Evolutionary conservation across 2,113 vertebrate genomes (phyloP).

Genomic region (Myotis brandtii): DNA sequence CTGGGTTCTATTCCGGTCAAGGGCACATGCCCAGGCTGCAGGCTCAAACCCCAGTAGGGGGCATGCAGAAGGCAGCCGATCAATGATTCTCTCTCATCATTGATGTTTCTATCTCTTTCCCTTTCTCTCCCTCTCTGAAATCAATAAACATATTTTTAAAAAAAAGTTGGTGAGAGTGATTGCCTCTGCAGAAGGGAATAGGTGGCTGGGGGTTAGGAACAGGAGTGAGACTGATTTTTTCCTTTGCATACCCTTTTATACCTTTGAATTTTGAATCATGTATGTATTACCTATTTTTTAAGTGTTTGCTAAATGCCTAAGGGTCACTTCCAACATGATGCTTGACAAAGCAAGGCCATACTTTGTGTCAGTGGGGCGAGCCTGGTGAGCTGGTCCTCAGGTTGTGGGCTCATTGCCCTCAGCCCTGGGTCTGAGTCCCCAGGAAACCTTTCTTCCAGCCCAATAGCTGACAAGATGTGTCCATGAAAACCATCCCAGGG

Average conservation of each 20-base stretch:
- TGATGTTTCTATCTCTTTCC: too few species aligned
- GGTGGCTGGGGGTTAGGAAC: not conserved
- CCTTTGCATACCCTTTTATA: not conserved
- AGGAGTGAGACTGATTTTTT: not conserved
- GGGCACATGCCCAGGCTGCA: too few species aligned
- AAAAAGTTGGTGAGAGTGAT: not conserved
- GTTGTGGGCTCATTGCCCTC: not conserved
- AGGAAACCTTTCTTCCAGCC: not conserved
- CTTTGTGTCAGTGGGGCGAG: not conserved
- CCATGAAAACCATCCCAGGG: not conserved
- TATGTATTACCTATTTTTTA: not conserved
- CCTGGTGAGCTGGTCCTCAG: not conserved
- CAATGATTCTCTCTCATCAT: too few species aligned
- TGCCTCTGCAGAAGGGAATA: not conserved
- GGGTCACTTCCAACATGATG: not conserved
- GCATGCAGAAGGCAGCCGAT: too few species aligned
- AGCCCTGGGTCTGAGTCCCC: not conserved
- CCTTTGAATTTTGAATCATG: slow-evolving; percentile 34
- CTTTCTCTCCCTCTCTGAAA: too few species aligned
- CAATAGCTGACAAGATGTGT: not conserved
- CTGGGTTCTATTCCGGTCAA: too few species aligned
- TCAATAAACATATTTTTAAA: too few species aligned
- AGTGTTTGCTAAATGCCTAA: slow-evolving; percentile 18
- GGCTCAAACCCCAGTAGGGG: too few species aligned
- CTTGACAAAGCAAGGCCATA: slow-evolving; percentile 26